phyloP scores from a whole-genome alignment of 1,140 invertebrate genomes.

The Drosophila neocordata region DNA sequence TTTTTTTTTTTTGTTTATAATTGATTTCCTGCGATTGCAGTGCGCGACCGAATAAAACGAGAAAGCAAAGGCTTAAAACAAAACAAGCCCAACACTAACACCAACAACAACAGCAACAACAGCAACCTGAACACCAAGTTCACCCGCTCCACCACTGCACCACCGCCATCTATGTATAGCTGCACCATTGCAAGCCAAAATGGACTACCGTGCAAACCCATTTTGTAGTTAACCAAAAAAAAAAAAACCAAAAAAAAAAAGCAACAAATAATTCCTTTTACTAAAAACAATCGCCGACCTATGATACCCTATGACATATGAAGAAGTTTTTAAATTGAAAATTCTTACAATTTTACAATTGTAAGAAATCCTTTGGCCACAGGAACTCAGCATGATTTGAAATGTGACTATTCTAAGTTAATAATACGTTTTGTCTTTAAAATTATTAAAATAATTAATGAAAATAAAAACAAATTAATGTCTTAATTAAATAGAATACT shows the following conservation, averaged over 20 bases:
- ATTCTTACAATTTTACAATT: too few species aligned
- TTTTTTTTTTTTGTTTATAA: conserved; percentile 65
- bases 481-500: too few species aligned
- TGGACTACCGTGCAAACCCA: conserved; percentile 64
- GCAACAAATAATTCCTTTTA: not conserved
- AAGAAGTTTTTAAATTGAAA: too few species aligned
- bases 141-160: not conserved
- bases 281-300: too few species aligned
- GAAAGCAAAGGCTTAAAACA: conserved; percentile 49
- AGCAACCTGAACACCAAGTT: conserved; percentile 34
- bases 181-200: conserved; percentile 41
- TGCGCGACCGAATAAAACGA: conserved; percentile 49
- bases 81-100: conserved; percentile 34
- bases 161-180: not conserved
- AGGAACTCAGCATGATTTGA: too few species aligned
- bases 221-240: conserved; percentile 51
- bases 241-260: conserved; percentile 48
- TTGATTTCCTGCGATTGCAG: conserved; percentile 73
- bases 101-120: conserved; percentile 1
- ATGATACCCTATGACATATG: too few species aligned
- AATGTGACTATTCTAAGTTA: too few species aligned
- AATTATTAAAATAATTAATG: too few species aligned
- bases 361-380: too few species aligned
- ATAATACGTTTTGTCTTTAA: too few species aligned
- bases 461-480: too few species aligned